Evolutionary conservation across 2,797 vertebrate species (phyloP).

Genomic region (Chromis chromis): DNA sequence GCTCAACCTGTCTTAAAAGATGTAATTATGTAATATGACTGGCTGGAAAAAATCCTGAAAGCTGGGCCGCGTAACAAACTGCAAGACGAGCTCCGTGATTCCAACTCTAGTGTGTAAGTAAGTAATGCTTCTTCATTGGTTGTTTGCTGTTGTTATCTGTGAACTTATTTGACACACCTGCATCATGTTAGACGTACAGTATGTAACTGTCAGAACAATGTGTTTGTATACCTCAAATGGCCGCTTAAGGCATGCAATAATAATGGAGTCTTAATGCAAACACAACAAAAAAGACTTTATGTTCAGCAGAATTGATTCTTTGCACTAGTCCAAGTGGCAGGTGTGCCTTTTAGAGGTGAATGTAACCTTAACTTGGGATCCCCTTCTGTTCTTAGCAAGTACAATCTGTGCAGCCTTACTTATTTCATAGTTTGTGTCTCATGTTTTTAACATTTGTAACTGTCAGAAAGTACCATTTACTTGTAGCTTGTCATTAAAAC

Average conservation of each 20-base stretch:
- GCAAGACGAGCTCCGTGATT: background rate
- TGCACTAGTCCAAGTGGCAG: slow-evolving; percentile 69
- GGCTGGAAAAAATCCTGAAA: slow-evolving; percentile 23
- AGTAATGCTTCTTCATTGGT: slow-evolving; percentile 20
- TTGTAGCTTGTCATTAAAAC: slow-evolving; percentile 67
- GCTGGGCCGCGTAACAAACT: background rate
- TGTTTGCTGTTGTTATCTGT: background rate
- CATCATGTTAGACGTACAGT: slow-evolving; percentile 16
- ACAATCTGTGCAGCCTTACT: slow-evolving; percentile 69
- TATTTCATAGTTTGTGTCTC: slow-evolving; percentile 38
- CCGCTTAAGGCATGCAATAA: slow-evolving; percentile 73
- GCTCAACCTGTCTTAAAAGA: slow-evolving; percentile 5
- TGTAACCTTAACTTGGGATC: slow-evolving; percentile 55
- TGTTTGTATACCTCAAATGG: slow-evolving; percentile 75
- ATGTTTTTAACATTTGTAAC: slow-evolving; percentile 57
- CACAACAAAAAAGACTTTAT: slow-evolving; percentile 20
- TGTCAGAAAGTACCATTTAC: slow-evolving; percentile 44
- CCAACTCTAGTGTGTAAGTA: background rate
- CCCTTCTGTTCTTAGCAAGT: slow-evolving; percentile 56
- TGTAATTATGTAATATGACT: slow-evolving; percentile 21
- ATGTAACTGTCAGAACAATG: slow-evolving; percentile 25
- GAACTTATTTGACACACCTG: background rate
- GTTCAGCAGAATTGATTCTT: slow-evolving; percentile 54
- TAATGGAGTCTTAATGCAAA: slow-evolving; percentile 73
- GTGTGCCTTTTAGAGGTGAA: slow-evolving; percentile 63